Conservation (phyloP, 2,888 invertebrate species). For the Troilus luridus region DNA sequence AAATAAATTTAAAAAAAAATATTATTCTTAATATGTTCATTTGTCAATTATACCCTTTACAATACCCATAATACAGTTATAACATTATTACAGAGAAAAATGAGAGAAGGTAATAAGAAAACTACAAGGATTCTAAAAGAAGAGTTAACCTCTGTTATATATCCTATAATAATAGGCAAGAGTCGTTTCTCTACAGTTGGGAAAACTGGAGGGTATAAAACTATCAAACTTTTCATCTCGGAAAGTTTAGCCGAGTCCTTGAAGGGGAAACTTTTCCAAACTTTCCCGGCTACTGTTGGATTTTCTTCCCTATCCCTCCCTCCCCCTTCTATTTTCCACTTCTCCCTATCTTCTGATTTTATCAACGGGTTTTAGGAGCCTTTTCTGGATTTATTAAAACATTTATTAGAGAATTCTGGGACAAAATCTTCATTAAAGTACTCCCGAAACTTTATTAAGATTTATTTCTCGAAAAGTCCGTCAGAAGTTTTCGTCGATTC, state of each 20-base stretch:
- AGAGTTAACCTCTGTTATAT: slow-evolving; percentile 20
- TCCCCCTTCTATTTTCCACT: not conserved
- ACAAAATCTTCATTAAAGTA: slow-evolving; percentile 51
- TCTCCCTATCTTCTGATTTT: slow-evolving; percentile 36
- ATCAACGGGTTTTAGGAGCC: slow-evolving; percentile 44
- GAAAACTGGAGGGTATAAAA: slow-evolving; percentile 47
- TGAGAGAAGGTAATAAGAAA: not conserved
- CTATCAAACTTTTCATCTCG: slow-evolving; percentile 54
- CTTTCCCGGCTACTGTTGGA: slow-evolving; percentile 34
- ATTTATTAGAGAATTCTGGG: slow-evolving; percentile 49
- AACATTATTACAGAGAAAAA: not conserved
- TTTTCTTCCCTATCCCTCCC: slow-evolving; percentile 1
- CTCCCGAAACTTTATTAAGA: slow-evolving; percentile 48
- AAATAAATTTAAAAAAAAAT: no score
- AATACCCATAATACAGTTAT: not conserved
- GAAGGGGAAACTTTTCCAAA: slow-evolving; percentile 22
- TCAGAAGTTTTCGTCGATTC: slow-evolving; percentile 32
- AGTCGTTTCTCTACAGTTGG: not conserved
- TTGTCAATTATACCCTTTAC: not conserved
- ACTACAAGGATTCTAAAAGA: not conserved
- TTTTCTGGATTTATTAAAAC: slow-evolving; percentile 55
- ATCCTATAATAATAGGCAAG: slow-evolving; percentile 25
- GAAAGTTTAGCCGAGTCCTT: slow-evolving; percentile 26
- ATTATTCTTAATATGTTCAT: no score
- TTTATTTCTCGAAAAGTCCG: slow-evolving; percentile 51